Evolutionary conservation across 2,113 vertebrate genomes (phyloP).

Genomic region (Nothobranchius furzeri): DNA sequence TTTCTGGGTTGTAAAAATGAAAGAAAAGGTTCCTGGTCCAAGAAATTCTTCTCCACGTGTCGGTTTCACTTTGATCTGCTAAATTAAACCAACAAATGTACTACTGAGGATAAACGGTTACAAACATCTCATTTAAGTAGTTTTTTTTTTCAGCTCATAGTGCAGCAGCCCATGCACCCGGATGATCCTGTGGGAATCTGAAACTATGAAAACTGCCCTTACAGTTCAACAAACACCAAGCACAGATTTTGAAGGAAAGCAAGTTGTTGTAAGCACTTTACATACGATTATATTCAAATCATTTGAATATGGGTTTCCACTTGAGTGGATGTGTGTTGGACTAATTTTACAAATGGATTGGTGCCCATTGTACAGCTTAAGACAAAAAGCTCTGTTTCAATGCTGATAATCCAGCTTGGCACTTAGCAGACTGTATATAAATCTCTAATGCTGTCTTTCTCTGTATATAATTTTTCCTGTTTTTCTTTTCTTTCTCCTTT

Average conservation of each 20-base stretch:
- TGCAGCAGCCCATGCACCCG: conserved; percentile 6
- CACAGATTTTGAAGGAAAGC: conserved; percentile 44
- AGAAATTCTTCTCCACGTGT: background rate
- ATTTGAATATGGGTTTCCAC: conserved; percentile 73
- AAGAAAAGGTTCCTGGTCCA: conserved; percentile 1
- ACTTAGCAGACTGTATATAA: conserved; percentile 77
- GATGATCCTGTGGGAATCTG: conserved; percentile 17
- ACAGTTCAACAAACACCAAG: conserved; percentile 22
- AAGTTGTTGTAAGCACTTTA: conserved; percentile 78
- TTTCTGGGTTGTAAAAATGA: conserved; percentile 26
- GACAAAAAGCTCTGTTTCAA: conserved; percentile 78
- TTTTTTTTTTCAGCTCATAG: background rate
- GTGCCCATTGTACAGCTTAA: conserved; percentile 77
- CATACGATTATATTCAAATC: conserved; percentile 70
- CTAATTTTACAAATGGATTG: conserved; percentile 80
- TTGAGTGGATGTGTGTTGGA: conserved; percentile 71
- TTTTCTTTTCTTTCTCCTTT: conserved; percentile 35
- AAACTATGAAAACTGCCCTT: conserved; percentile 38
- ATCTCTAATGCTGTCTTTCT: conserved; percentile 73
- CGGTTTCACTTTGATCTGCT: conserved; percentile 17
- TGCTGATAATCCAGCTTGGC: conserved; percentile 78
- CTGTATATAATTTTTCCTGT: conserved; percentile 71
- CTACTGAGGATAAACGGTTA: background rate
- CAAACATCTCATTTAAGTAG: conserved; percentile 1
- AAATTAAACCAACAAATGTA: conserved; percentile 19